Evolutionary conservation across 1,140 invertebrate species (phyloP), one percentile per base, ranked within the genome.

Genomic region (Manduca sexta): DNA sequence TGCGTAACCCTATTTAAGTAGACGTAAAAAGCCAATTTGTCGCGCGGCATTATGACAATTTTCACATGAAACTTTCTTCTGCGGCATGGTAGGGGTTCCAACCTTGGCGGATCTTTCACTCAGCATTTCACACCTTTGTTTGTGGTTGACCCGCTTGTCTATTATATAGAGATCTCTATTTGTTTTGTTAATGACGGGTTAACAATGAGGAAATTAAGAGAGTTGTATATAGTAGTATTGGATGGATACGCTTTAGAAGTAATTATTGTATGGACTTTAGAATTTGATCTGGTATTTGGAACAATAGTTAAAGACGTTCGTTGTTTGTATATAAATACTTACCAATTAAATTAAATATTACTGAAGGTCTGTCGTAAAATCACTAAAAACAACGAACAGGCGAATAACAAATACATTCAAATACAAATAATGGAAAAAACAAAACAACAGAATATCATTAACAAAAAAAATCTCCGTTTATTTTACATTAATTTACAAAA

Each of bases 401-500:
- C n/a, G n/a, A n/a, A n/a, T n/a, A n/a, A n/a, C n/a, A n/a, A n/a
- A n/a, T n/a, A n/a, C n/a, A n/a, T n/a, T n/a, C n/a, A n/a, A n/a
- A n/a, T n/a, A 4, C n/a, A 30, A 31, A 26, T 14, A 35, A 13
- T n/a, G 11, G 11, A 31, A 13, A 39, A 45, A 56, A 56, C 12
- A 54, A n/a, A 54, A 66, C 38, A 48, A 52, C 38, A 46, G 47
- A 43, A 30, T 43, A 72, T 70, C 63, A 48, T 74, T 77, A 84
- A 82, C 76, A 84, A 81, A 80, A 76, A 69, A 74, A 80, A 82
- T 84, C 73, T 80, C 77, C 64, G 56, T 84, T 84, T 80, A 82
- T 82, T 84, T 84, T 84, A 84, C 81, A 82, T 79, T 78, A 84
- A 79, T 84, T 84, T 84, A 84, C 81, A 84, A 67, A 60, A 79